Base-by-base conservation (phyloP, 2,797 vertebrate species). In the Epinephelus awoara region DNA sequence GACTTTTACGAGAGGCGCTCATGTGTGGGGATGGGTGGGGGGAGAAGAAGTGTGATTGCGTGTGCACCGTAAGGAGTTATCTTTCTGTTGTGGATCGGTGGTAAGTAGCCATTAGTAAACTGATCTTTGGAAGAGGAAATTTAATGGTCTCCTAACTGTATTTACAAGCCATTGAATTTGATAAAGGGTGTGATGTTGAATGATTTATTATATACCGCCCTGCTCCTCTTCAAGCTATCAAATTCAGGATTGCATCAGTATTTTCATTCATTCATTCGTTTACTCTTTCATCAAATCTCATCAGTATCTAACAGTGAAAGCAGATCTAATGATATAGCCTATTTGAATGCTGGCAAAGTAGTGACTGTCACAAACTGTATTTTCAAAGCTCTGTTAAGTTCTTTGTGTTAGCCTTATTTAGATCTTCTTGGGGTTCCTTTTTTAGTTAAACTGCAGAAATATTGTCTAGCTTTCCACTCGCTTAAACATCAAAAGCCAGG, bases 121-220 rank as follows among this genome's bases (percentile, higher is more conserved):
- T 79, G 92, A 95, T 93, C 89, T 91, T 88, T 68, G 78, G 83
- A 83, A 88, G 82, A 87, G 86, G 89, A 90, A 91, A 91, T 91
- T 90, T 91, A 91, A 93, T 92, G 91, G 88, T 91, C 80, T 90
- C 84, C 90, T 93, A 90, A 92, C 89, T 87, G 85, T 93, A 91
- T 93, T 94, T 92, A 92, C 93, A 91, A 90, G 87, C 87, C 90
- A 84, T 92, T 92, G 85, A 91, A 93, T 93, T 90, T 93, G 91
- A 94, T 93, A 92, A 90, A 88, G 86, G 89, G 91, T 92, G 90
- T 74, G 91, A 91, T 88, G 82, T 80, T 86, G 71, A 91, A 83
- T 92, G 87, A 89, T 90, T 92, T 87, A 90, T 83, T 67, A 77
- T 77, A 76, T 50, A 86, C 67, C n/a, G 56, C 77, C 63, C 59